Base-by-base conservation (phyloP, 2,113 vertebrate genomes). In the Sander lucioperca region DNA sequence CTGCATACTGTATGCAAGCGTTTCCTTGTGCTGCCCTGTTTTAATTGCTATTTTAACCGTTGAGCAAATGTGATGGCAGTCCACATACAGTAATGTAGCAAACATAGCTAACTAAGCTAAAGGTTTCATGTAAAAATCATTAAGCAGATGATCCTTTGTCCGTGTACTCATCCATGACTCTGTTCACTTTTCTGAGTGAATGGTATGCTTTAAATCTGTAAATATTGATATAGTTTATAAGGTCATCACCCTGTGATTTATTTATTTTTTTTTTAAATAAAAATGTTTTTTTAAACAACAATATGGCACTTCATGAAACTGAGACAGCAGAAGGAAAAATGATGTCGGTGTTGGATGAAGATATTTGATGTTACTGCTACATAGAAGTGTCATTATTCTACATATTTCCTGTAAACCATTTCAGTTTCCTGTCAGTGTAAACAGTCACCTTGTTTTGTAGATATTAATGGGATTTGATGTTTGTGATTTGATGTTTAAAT, bases 381-480 rank as follows among this genome's bases (percentile, higher is more conserved):
- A 27, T 57, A 45, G 51, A 83, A 53, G 64, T 53, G 15, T 85
- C 18, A 39, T 69, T 70, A 11, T 65, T 78, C 23, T 25, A 2
- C 14, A 66, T 71, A 48, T 39, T 75, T 80, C 53, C 65, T 82
- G 36, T 80, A 45, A 83, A 83, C 61, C 83, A 85, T 91, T 91
- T 93, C 88, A 88, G 47, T 51, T 77, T 15, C 27, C 27, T 47
- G 9, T 53, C 54, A 25, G 47, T 78, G 33, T 84, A 56, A 57
- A 74, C 18, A 10, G 61, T 83, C 47, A 30, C 13, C 18, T 80
- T 80, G 47, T 82, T 84, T 81, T 90, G 84, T 89, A 89, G 9
- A 83, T 84, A 43, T 57, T 62, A 76, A 72, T 88, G 77, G 86
- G 66, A 83, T 39, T 39, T 39, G 39, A 10, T 39, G 9, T 39